Evolutionary conservation across 2,113 vertebrate genomes (phyloP), one percentile per base, ranked within the genome.

Genomic region (Jaculus jaculus): DNA sequence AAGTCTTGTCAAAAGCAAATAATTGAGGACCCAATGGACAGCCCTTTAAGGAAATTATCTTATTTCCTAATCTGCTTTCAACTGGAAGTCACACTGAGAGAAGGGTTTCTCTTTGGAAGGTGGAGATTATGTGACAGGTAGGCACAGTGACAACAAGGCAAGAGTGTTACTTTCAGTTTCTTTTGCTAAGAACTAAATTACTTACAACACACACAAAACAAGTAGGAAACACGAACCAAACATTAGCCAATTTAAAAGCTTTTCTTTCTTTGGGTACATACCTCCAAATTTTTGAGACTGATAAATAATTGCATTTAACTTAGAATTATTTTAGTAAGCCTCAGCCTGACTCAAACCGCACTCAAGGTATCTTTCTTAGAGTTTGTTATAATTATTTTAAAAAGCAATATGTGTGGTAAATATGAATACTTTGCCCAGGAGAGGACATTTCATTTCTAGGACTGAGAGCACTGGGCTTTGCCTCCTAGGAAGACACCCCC

Each of bases 391-490:
- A 72, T 95, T 94, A 61, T 61, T 97, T 96, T 17, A 81, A 65
- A 96, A 73, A 89, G 7, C n/a, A 7, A 78, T 30, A 69, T 73
- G 83, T 58, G 73, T 79, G 10, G 68, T 86, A 93, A 92, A 68
- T 94, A 51, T 73, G 75, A 92, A 72, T 84, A 37, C 11, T 78
- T 78, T 95, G 81, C 8, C 72, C 86, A 88, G 93, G 90, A 87
- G 81, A 97, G 66, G 93, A 93, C 34, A 85, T 97, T 98, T 96
- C 93, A 94, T 93, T 95, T 97, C 73, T 82, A 63, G 78, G 80
- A 65, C 65, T 85, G 47, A 92, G 84, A 89, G 21, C 54, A 51
- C 54, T 34, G 37, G 39, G 24, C 74, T 97, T 89, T 92, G 84
- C 86, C 71, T 83, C 79, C 74, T 87, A 88, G 80, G 73, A 92